Evolutionary conservation across 2,888 invertebrate species (phyloP), one percentile per base, ranked within the genome.

Genomic region (Sphaerophoria taeniata): DNA sequence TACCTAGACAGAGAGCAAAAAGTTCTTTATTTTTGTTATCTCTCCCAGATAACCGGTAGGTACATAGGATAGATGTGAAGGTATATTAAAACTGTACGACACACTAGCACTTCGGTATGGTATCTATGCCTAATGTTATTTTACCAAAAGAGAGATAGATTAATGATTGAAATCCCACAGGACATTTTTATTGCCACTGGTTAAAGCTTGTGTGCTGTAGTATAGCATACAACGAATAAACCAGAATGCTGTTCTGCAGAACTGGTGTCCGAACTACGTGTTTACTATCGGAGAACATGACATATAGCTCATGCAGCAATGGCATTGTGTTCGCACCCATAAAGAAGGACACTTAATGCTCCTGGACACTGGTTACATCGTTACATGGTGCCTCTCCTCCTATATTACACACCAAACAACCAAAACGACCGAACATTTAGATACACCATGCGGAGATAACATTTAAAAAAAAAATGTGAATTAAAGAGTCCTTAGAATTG

Each of bases 81-180:
- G n/a, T 45, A 31, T 43, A n/a, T 43, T 14, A 33, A 31, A 65
- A 49, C 65, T 43, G 14, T 24, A 24, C 24, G 36, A 9, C 55
- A n/a, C 56, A 14, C 43, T 12, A 56, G 51, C 34, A 33, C 56
- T 63, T 63, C 33, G 9, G 9, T 61, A 47, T 56, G 55, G 24
- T 73, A 36, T 69, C 60, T 78, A 39, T 67, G 73, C 77, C 69
- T 76, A 69, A 77, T 77, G 69, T 81, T 81, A 77, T 73, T 73
- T 72, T 65, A 65, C 55, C 77, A 61, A 76, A 77, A 65, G 56
- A 76, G 73, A 85, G 73, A 85, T 85, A 85, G 80, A 85, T 85
- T 81, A 85, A 81, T 85, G 85, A 85, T 73, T 77, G 85, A 81
- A 81, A 85, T 85, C 85, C 85, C 85, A 81, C 80, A 85, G 85